Conservation (phyloP, 2,888 invertebrate genomes). For the Yponomeuta cagnagella region DNA sequence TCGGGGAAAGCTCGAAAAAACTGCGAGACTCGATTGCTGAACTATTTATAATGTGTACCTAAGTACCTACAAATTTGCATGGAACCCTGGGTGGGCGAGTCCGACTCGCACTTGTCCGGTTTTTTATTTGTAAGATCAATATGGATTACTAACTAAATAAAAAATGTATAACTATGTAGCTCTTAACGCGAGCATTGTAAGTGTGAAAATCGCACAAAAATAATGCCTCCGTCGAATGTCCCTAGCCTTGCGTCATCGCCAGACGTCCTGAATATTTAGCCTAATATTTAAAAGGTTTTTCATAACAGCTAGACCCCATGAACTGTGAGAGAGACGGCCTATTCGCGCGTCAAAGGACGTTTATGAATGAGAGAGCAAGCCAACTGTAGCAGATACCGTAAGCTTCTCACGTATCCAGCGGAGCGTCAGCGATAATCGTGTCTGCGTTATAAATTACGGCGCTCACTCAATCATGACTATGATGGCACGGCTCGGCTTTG, state of each 20-base stretch:
- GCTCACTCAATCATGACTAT: slow-evolving; percentile 25
- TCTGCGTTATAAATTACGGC: slow-evolving; percentile 42
- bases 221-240: too few relatives aligned
- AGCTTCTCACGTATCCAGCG: slow-evolving; percentile 40
- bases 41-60: too few relatives aligned
- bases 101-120: too few relatives aligned
- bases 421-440: slow-evolving; percentile 39
- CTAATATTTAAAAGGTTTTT: not conserved
- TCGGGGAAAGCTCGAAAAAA: too few relatives aligned
- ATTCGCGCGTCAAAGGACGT: not conserved
- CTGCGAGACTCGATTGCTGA: too few relatives aligned
- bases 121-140: too few relatives aligned
- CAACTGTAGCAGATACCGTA: slow-evolving; percentile 15
- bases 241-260: not conserved
- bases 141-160: too few relatives aligned
- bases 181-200: too few relatives aligned
- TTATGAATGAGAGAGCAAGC: not conserved
- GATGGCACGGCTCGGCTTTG: slow-evolving; percentile 14
- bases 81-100: too few relatives aligned
- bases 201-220: too few relatives aligned
- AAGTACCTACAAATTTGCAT: too few relatives aligned
- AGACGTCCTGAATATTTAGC: not conserved
- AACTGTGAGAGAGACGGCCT: not conserved
- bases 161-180: too few relatives aligned
- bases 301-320: not conserved